Conservation (phyloP, 1,140 invertebrate genomes). For the Berghia stephanieae region DNA sequence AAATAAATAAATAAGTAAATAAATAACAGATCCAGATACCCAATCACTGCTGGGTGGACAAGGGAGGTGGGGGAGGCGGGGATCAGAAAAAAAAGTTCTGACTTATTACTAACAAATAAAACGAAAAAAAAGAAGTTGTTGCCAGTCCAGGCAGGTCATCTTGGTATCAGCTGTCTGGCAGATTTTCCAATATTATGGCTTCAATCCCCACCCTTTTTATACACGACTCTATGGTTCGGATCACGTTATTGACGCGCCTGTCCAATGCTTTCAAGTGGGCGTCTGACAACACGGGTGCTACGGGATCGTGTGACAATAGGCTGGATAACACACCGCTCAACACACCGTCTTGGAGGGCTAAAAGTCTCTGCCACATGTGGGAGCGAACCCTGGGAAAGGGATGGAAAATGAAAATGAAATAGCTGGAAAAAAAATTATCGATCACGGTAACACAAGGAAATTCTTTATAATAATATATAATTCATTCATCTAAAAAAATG, state of each 20-base stretch:
- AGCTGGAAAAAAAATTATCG: too few relatives aligned
- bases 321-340: slow-evolving; percentile 71
- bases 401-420: background rate
- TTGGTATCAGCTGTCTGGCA: background rate
- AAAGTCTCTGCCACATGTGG: slow-evolving; percentile 71
- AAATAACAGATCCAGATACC: too few relatives aligned
- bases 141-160: background rate
- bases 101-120: background rate
- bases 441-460: too few relatives aligned
- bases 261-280: slow-evolving; percentile 83
- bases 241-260: slow-evolving; percentile 71
- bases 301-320: slow-evolving; percentile 67
- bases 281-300: slow-evolving; percentile 76
- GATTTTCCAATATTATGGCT: slow-evolving; percentile 22
- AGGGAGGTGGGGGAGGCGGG: background rate
- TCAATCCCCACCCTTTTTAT: slow-evolving; percentile 29
- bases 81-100: background rate
- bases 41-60: too few relatives aligned
- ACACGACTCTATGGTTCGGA: slow-evolving; percentile 46
- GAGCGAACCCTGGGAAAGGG: slow-evolving; percentile 38
- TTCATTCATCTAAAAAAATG: too few relatives aligned
- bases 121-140: background rate
- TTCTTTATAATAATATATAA: too few relatives aligned
- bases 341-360: slow-evolving; percentile 72
- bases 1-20: too few relatives aligned